These are phyloP conservation scores for Dugesia japonica DNA, from an alignment of 2,888 invertebrate species.

Conservation along the genomic window DNA sequence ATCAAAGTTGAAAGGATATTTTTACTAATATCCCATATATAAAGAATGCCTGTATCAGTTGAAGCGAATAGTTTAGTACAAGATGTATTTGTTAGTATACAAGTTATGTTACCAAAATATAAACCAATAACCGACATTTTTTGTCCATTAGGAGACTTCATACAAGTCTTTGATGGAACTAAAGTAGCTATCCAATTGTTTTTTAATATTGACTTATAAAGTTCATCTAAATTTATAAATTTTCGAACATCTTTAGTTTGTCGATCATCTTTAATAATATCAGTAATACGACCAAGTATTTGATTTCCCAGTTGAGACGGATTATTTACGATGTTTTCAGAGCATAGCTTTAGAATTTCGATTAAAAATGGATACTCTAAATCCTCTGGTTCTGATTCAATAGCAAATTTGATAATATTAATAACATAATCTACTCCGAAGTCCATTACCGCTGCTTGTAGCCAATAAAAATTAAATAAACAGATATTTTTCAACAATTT, in stretches of 20 bases:
- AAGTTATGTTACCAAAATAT: neutral
- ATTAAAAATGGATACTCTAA: slow-evolving; percentile 51
- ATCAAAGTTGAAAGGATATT: neutral
- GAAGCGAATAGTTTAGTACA: neutral
- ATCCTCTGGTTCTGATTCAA: slow-evolving; percentile 40
- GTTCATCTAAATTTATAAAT: slow-evolving; percentile 40
- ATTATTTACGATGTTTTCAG: slow-evolving; percentile 62
- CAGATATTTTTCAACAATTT: slow-evolving; percentile 55
- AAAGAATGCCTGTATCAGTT: neutral
- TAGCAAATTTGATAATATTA: slow-evolving; percentile 58
- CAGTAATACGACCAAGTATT: slow-evolving; percentile 50
- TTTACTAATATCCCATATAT: neutral
- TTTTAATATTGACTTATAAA: slow-evolving; percentile 39
- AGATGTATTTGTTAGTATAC: neutral
- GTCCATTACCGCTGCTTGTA: slow-evolving; percentile 63
- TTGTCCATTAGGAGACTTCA: slow-evolving; percentile 39
- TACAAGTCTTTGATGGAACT: slow-evolving; percentile 42
- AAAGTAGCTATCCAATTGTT: slow-evolving; percentile 40
- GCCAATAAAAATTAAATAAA: slow-evolving; percentile 63
- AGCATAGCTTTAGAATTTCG: slow-evolving; percentile 59
- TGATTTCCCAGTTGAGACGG: slow-evolving; percentile 67
- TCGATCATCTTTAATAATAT: slow-evolving; percentile 38
- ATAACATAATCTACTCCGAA: slow-evolving; percentile 61
- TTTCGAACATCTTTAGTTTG: slow-evolving; percentile 41
- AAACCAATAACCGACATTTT: neutral